Base-by-base conservation (phyloP, 2,113 vertebrate genomes). In the Seriola dumerili region DNA sequence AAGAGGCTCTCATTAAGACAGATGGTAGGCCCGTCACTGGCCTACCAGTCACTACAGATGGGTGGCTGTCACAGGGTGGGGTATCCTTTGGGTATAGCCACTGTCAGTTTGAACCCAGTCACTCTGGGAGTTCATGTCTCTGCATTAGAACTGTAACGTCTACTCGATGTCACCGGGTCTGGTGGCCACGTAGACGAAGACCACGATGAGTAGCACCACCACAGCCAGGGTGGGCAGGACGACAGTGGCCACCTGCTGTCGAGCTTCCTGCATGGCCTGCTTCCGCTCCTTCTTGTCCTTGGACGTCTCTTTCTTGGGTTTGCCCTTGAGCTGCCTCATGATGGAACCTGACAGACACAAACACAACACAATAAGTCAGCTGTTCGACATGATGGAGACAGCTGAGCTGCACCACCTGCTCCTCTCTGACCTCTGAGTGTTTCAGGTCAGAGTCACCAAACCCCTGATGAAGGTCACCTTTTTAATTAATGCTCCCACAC, bases 281-380 rank as follows among this genome's bases (percentile, higher is more conserved):
- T 99, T 99, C 10, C 98, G 94, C 91, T 99, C 98, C 92, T 99
- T 99, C 94, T 99, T 99, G 87, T 99, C 98, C 91, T 94, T 97
- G 52, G 97, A 99, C 0, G 97, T 97, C 93, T 99, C 98, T 85
- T 99, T 99, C 92, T 97, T 98, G 66, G 98, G 96, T 91, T 99
- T 99, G 68, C 98, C 98, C 93, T 99, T 99, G 70, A 99, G 96
- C 94, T 99, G 98, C 94, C 98, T 96, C 98, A 99, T 99, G 91
- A 75, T 95, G 80, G 69, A 67, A 85, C 78, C 92, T 92, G 76
- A 59, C 6, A 55, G 21, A 64, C 2, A 77, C 25, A 78, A 1
- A 85, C 63, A 62, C 10, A 29, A 74, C 0, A 73, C 5, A 0
- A n/a, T 13, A 10, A 75, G 36, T 48, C 25, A 25, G 12, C 23